These are phyloP conservation scores for Andrena bicolor DNA, from an alignment of 2,888 invertebrate genomes.

Conservation along the genomic window DNA sequence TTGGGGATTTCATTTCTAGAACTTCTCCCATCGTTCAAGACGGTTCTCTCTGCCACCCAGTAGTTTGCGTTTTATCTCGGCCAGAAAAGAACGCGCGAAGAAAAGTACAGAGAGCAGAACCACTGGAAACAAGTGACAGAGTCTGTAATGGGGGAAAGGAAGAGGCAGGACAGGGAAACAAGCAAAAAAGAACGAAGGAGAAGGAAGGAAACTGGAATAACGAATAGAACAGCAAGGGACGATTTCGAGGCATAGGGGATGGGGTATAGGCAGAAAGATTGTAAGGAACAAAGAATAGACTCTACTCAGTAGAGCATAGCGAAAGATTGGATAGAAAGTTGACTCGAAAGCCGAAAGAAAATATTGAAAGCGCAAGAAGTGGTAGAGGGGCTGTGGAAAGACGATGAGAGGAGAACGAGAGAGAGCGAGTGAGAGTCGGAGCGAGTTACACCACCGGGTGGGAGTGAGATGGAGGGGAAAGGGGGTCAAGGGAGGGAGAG, in stretches of 20 bases:
- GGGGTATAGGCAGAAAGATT: background rate
- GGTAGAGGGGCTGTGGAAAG: slow-evolving; percentile 1
- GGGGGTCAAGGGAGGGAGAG: slow-evolving; percentile 61
- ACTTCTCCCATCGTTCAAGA: too few relatives aligned
- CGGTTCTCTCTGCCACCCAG: too few relatives aligned
- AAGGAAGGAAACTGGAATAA: slow-evolving; percentile 41
- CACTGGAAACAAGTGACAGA: too few relatives aligned
- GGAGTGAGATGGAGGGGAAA: background rate
- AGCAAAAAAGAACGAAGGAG: slow-evolving; percentile 5
- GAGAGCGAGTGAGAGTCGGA: too few relatives aligned
- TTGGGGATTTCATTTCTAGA: too few relatives aligned
- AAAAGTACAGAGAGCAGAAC: too few relatives aligned
- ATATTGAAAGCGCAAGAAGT: background rate
- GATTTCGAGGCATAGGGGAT: background rate
- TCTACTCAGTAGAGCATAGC: background rate
- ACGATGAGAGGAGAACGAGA: background rate
- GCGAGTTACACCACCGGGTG: slow-evolving; percentile 12
- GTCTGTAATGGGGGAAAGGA: background rate
- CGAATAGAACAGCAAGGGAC: background rate
- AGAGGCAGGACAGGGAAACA: background rate
- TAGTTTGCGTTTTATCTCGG: too few relatives aligned
- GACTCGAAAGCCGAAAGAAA: slow-evolving; percentile 20
- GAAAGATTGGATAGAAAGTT: slow-evolving; percentile 14
- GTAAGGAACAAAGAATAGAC: background rate
- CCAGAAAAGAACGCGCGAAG: too few relatives aligned